Conservation (phyloP, 2,113 vertebrate species). For the Calonectris borealis region DNA sequence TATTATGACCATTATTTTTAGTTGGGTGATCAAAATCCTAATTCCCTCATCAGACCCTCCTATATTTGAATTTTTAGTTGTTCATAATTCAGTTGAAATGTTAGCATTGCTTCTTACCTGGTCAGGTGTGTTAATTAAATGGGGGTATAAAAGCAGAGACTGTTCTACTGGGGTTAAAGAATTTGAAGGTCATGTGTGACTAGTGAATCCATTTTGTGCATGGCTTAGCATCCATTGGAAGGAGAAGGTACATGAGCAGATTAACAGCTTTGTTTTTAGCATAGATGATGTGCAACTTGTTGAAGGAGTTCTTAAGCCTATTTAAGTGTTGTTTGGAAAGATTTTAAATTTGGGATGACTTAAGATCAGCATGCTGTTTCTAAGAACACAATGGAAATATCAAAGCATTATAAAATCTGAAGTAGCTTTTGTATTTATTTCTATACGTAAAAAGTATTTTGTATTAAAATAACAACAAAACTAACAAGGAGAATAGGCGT, state of each 20-base stretch:
- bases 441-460: neutral
- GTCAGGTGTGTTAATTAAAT: neutral
- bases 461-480: neutral
- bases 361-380: neutral
- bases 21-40: neutral
- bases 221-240: neutral
- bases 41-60: neutral
- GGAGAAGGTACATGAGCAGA: neutral
- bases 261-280: neutral
- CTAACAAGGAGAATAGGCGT: neutral
- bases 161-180: neutral
- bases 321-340: neutral
- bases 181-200: neutral
- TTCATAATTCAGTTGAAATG: neutral
- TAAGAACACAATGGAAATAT: neutral
- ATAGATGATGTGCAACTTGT: neutral
- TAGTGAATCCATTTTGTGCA: neutral
- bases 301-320: neutral
- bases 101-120: neutral
- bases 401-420: neutral
- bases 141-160: neutral
- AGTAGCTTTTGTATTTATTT: neutral
- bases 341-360: neutral
- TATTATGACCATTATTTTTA: neutral
- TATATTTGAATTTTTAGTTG: neutral